phyloP scores from a whole-genome alignment of 2,797 vertebrate species.

The Argentina silus region DNA sequence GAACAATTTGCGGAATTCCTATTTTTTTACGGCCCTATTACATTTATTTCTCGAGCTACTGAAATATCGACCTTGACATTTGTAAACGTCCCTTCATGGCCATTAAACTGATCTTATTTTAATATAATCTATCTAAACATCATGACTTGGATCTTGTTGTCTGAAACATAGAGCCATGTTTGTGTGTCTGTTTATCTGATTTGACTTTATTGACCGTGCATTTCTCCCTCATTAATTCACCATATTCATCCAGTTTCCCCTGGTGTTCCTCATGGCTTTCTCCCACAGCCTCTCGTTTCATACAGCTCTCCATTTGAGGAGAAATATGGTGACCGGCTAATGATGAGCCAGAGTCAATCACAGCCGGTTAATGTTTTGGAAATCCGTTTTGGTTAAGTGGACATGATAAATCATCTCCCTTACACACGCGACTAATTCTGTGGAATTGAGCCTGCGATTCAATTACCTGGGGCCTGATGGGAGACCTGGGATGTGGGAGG shows the following conservation, averaged over 20 bases:
- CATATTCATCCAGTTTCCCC: constrained; percentile 16
- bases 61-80: constrained; percentile 58
- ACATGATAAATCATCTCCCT: constrained; percentile 77
- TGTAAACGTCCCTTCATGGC: constrained; percentile 42
- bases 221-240: constrained; percentile 26
- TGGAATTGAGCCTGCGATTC: constrained; percentile 70
- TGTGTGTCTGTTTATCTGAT: constrained; percentile 28
- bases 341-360: constrained; percentile 62
- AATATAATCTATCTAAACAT: constrained; percentile 25
- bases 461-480: constrained; percentile 72
- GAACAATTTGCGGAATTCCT: constrained; percentile 33
- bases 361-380: constrained; percentile 67
- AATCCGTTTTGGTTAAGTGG: constrained; percentile 77
- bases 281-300: constrained; percentile 18
- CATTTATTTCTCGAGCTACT: constrained; percentile 49
- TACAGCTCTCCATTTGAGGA: constrained; percentile 38
- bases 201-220: constrained; percentile 11
- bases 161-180: neutral
- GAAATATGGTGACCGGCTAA: constrained; percentile 51
- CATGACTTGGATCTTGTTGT: constrained; percentile 24
- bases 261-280: constrained; percentile 19
- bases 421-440: constrained; percentile 71
- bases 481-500: constrained; percentile 60
- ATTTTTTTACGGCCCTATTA: constrained; percentile 34
- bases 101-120: constrained; percentile 42